These are phyloP conservation scores for Apotomis betuletana DNA, from an alignment of 2,888 invertebrate species.

Conservation along the genomic window DNA sequence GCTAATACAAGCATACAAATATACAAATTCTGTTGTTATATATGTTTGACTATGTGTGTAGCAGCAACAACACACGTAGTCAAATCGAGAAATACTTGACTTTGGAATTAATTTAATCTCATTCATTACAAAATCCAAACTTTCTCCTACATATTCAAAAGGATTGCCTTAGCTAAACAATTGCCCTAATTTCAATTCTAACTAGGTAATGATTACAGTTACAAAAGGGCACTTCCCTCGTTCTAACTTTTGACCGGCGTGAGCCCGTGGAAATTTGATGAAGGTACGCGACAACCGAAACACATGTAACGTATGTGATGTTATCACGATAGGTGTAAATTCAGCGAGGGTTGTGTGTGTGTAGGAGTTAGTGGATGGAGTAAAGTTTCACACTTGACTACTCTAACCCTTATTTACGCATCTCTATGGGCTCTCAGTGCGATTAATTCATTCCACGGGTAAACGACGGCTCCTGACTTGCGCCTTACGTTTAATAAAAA, in stretches of 20 bases:
- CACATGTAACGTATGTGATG: constrained; percentile 42
- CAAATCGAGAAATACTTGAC: background rate
- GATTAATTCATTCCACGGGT: constrained; percentile 47
- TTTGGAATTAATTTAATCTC: background rate
- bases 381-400: constrained; percentile 43
- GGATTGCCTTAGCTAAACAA: background rate
- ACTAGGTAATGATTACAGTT: constrained; percentile 6
- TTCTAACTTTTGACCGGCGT: constrained; percentile 16
- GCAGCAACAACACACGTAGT: background rate
- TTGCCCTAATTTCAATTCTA: background rate
- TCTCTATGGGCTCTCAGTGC: constrained; percentile 42
- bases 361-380: constrained; percentile 43
- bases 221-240: constrained; percentile 6
- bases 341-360: constrained; percentile 43
- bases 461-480: constrained; percentile 34
- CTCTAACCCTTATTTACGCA: constrained; percentile 55
- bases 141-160: too few species aligned
- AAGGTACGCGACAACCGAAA: constrained; percentile 24
- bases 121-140: too few species aligned
- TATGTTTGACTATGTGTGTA: too few species aligned
- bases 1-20: background rate
- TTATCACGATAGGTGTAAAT: constrained; percentile 48
- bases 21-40: background rate
- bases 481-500: constrained; percentile 18
- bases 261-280: constrained; percentile 20